Percentiles rank a stretch among this genome's conserved stretches.
These are phyloP conservation scores for Cyprinus carpio DNA, from an alignment of 2,113 vertebrate species.

Conservation along the genomic window DNA sequence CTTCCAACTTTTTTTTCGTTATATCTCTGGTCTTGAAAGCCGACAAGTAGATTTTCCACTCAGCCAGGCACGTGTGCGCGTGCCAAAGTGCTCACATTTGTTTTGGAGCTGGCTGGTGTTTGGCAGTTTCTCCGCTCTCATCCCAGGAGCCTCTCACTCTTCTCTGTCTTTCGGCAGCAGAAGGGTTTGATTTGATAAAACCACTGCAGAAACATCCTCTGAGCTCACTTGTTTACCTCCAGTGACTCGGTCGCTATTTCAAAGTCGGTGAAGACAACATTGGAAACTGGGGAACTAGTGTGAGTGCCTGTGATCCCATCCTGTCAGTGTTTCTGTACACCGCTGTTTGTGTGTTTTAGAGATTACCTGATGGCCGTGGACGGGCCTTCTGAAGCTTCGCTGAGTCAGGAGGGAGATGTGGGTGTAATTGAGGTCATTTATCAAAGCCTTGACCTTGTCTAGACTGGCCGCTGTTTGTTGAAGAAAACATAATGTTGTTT, in stretches of 20 bases:
- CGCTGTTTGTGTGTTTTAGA: conserved; percentile 24
- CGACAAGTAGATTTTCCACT: no score
- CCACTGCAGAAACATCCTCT: conserved; percentile 10
- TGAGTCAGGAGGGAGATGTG: conserved; percentile 54
- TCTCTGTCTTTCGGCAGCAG: conserved; percentile 14
- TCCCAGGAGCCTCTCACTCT: conserved; percentile 41
- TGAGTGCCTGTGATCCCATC: conserved; percentile 28
- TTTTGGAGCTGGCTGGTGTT: conserved; percentile 30
- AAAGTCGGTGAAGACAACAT: conserved; percentile 36
- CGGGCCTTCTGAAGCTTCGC: conserved; percentile 40
- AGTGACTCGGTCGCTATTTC: conserved; percentile 18
- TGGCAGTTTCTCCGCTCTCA: conserved; percentile 15
- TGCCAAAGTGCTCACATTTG: not conserved
- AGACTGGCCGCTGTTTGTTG: conserved; percentile 53
- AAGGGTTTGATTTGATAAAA: conserved; percentile 51
- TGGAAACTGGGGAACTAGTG: conserved; percentile 25
- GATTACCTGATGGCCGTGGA: conserved; percentile 44
- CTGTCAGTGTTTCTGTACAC: conserved; percentile 13
- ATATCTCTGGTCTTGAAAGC: no score
- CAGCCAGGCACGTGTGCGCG: not conserved
- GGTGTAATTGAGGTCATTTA: conserved; percentile 61
- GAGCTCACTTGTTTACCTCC: conserved; percentile 36
- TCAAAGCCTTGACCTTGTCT: conserved; percentile 61
- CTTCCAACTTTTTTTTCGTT: no score
- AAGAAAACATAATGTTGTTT: not conserved